Conservation (phyloP, 2,888 invertebrate species). For the Tachina lurida region DNA sequence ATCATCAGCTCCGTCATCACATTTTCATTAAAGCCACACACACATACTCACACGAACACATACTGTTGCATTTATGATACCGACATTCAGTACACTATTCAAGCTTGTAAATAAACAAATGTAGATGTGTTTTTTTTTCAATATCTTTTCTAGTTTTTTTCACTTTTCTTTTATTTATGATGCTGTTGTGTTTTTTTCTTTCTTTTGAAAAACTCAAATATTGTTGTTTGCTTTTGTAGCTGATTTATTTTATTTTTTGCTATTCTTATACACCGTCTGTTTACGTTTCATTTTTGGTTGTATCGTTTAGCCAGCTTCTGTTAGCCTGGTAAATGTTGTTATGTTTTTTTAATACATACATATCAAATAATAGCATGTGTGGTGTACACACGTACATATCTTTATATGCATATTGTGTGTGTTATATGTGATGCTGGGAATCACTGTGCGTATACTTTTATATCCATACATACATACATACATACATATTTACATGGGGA, state of each 20-base stretch:
- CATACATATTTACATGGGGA: neutral
- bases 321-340: slow-evolving; percentile 55
- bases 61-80: slow-evolving; percentile 18
- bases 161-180: slow-evolving; percentile 22
- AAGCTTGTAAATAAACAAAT: slow-evolving; percentile 80
- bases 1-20: slow-evolving; percentile 38
- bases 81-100: slow-evolving; percentile 59
- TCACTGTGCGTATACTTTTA: too few relatives aligned
- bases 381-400: neutral
- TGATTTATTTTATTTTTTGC: slow-evolving; percentile 13
- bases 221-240: slow-evolving; percentile 29
- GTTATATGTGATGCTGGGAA: too few relatives aligned
- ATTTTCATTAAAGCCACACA: slow-evolving; percentile 10
- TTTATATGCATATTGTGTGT: too few relatives aligned
- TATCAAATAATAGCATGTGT: neutral
- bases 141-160: slow-evolving; percentile 22
- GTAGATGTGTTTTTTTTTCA: slow-evolving; percentile 76
- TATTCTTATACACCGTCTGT: neutral
- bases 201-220: slow-evolving; percentile 23
- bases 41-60: neutral
- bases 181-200: slow-evolving; percentile 34
- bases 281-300: neutral
- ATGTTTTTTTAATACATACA: slow-evolving; percentile 53
- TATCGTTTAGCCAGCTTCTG: slow-evolving; percentile 54
- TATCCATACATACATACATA: neutral